Percentiles rank a stretch among this genome's conserved stretches.
Evolutionary conservation across 2,113 vertebrate species (phyloP).

Genomic region (Anthoscopus minutus): DNA sequence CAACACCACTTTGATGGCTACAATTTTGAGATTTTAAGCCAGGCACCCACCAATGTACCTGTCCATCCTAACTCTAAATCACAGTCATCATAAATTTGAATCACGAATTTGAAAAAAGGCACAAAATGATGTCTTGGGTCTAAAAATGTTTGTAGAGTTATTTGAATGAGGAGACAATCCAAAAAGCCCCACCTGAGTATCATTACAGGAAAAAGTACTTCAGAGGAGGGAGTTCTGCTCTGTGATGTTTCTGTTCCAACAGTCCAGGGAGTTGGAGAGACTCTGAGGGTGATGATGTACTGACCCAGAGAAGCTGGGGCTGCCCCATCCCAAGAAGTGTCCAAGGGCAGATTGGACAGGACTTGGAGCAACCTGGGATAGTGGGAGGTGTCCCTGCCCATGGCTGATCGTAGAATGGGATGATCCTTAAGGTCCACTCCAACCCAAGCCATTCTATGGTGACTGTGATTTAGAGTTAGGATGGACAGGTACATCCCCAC

Average conservation of each 20-base stretch:
- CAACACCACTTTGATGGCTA: too few species aligned
- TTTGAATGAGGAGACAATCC: background rate
- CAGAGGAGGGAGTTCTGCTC: background rate
- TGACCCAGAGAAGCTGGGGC: background rate
- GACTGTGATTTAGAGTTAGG: background rate
- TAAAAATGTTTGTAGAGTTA: background rate
- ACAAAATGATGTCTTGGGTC: background rate
- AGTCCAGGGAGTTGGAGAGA: background rate
- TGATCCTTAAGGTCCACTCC: background rate
- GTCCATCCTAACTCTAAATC: too few species aligned
- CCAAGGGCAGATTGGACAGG: fast-evolving
- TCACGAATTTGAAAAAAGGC: background rate
- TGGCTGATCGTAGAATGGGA: background rate
- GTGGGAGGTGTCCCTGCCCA: background rate
- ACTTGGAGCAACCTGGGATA: background rate
- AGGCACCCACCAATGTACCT: too few species aligned
- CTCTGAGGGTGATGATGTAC: background rate
- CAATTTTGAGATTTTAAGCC: too few species aligned
- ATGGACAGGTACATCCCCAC: background rate
- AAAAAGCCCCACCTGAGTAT: background rate
- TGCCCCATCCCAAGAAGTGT: background rate
- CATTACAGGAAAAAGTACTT: background rate
- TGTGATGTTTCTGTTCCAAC: background rate
- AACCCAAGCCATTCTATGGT: background rate
- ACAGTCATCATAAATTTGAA: too few species aligned